Evolutionary conservation across 1,140 invertebrate species (phyloP), one percentile per base, ranked within the genome.

Genomic region (Drosophila ogumai): DNA sequence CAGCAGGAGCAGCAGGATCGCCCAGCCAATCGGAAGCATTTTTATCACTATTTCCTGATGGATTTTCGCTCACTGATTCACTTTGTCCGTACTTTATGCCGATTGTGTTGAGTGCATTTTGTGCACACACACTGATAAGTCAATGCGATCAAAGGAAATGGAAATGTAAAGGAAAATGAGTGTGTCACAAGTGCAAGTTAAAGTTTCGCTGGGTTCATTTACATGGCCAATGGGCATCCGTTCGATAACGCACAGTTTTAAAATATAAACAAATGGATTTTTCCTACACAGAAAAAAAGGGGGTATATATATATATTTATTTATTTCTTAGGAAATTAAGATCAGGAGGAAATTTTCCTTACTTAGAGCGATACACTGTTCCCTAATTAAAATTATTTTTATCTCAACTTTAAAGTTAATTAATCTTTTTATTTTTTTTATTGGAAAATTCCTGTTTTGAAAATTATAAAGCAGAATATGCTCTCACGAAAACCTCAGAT

Each of bases 91-190:
- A 55, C 4, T 59, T 43, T 36, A 43, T 22, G n/a, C 25, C 6
- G 69, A 61, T 61, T 78, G 65, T 38, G 40, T 40, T 36, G 17
- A 78, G 68, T 75, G 82, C 82, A 86, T 81, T 74, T 73, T 65
- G 64, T 34, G 43, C 52, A 52, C 57, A 22, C 32, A 46, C 57
- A 46, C 32, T 59, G 64, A 75, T 81, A 52, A 54, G 49, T 46
- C 54, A 46, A 73, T 72, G 32, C 58, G 41, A 28, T 31, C n/a
- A n/a, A 57, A 44, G 64, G 64, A 64, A 79, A 36, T 54, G 50
- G 17, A 54, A 54, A 36, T 36, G 50, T 12, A 13, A 19, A 15
- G 12, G 32, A 36, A 54, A 55, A 47, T 56, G 75, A 59, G 60
- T 68, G 55, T 80, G 69, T 73, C 69, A 59, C 67, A 50, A 72